Evolutionary conservation across 2,113 vertebrate species (phyloP).

Genomic region (Eptesicus fuscus): DNA sequence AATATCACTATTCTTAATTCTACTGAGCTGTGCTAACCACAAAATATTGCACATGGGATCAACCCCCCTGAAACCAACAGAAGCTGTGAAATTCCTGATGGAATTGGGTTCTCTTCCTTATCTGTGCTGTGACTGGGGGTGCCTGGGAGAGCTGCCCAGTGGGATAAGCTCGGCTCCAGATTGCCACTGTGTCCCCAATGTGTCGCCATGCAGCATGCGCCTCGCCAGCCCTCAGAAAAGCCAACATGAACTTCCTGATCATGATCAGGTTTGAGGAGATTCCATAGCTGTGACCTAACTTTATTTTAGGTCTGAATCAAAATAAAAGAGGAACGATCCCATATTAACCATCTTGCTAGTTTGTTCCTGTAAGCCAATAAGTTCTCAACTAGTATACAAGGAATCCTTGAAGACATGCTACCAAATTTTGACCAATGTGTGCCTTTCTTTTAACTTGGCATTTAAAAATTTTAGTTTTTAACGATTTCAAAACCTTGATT

Average conservation of each 20-base stretch:
- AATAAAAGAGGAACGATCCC: background rate
- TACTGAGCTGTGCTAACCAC: background rate
- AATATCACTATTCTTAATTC: background rate
- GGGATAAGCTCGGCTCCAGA: background rate
- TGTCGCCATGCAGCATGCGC: accelerated
- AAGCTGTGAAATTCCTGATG: background rate
- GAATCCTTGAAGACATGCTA: background rate
- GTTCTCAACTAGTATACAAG: background rate
- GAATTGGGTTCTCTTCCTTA: background rate
- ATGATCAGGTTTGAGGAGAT: background rate
- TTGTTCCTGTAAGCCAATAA: background rate
- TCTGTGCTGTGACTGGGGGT: too few species aligned
- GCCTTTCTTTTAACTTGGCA: background rate
- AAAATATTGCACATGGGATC: background rate
- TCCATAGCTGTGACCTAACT: background rate
- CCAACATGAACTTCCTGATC: background rate
- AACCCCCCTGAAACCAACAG: background rate
- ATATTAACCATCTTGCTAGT: too few species aligned
- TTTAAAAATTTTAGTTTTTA: background rate
- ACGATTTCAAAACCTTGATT: background rate
- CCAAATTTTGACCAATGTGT: background rate
- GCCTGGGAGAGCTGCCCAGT: accelerated
- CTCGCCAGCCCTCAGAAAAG: too few species aligned
- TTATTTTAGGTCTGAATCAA: background rate
- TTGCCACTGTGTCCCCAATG: accelerated